A percentile compares a stretch with the other conserved stretches of the same genome.
phyloP scores from a whole-genome alignment of 2,888 invertebrate species.

The Ornithoptera alexandrae region DNA sequence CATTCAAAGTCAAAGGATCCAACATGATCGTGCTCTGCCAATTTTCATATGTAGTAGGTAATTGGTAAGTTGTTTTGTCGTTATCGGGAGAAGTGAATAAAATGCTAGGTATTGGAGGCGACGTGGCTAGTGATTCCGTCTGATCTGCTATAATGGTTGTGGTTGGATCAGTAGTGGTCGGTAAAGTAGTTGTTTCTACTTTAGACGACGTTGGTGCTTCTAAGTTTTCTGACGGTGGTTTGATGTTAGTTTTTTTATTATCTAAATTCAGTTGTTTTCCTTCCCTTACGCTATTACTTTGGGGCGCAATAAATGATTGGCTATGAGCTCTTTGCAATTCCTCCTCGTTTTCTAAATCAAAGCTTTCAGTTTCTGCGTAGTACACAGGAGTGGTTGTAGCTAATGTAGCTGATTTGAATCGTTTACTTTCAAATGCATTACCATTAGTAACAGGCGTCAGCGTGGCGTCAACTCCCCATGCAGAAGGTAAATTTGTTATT shows the following conservation, averaged over 20 bases:
- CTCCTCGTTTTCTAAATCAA: constrained; percentile 79
- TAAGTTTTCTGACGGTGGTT: constrained; percentile 64
- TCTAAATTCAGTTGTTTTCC: constrained; percentile 63
- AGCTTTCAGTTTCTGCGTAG: constrained; percentile 65
- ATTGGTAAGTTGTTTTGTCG: constrained; percentile 71
- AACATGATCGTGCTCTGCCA: constrained; percentile 84
- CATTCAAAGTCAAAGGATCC: constrained; percentile 86
- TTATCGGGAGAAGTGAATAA: constrained; percentile 66
- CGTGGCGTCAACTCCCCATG: constrained; percentile 66
- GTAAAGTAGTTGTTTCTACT: constrained; percentile 51
- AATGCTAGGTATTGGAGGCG: constrained; percentile 50
- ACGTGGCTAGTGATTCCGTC: constrained; percentile 48
- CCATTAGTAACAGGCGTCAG: constrained; percentile 49
- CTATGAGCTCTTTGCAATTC: constrained; percentile 85
- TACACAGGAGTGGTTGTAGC: constrained; percentile 60
- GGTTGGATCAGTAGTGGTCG: constrained; percentile 53
- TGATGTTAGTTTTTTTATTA: constrained; percentile 46
- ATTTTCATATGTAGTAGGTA: constrained; percentile 69
- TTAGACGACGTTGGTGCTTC: constrained; percentile 65
- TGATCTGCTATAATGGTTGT: constrained; percentile 54
- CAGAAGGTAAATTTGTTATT: constrained; percentile 68
- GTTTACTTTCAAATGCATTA: constrained; percentile 68
- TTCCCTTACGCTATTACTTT: constrained; percentile 69
- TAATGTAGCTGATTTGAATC: constrained; percentile 53
- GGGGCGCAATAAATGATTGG: constrained; percentile 83